Conservation (phyloP, 2,113 vertebrate species). For the Bubo scandiacus region DNA sequence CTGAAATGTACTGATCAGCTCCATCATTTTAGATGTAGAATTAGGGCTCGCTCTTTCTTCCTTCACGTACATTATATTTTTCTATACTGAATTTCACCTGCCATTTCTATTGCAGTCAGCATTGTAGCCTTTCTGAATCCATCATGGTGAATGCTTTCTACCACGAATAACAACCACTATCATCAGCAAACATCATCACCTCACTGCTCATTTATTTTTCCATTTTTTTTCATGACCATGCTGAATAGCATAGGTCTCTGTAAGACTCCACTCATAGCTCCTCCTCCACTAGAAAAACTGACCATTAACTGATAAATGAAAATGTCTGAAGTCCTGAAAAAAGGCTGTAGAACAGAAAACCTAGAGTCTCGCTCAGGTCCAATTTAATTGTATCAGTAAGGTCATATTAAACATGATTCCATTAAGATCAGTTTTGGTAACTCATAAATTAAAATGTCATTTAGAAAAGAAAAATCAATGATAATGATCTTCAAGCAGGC, state of each 20-base stretch:
- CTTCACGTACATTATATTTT: background rate
- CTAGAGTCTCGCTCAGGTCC: background rate
- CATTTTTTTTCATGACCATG: background rate
- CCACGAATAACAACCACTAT: background rate
- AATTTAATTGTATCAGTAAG: background rate
- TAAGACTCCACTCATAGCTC: background rate
- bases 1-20: background rate
- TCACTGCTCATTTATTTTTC: background rate
- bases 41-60: background rate
- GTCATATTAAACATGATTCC: background rate
- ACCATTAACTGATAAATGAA: background rate
- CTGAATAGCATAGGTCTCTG: background rate
- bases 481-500: background rate
- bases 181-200: background rate
- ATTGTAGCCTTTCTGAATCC: background rate
- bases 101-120: background rate
- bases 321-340: background rate
- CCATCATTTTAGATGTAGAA: background rate
- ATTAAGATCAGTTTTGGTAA: background rate
- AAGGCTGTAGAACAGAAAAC: background rate
- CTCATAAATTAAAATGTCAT: background rate
- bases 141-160: background rate
- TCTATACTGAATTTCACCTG: background rate
- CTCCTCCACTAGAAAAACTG: background rate
- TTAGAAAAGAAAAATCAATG: background rate